Evolutionary conservation across 1,140 invertebrate genomes (phyloP).

Genomic region (Drosophila lacertosa): DNA sequence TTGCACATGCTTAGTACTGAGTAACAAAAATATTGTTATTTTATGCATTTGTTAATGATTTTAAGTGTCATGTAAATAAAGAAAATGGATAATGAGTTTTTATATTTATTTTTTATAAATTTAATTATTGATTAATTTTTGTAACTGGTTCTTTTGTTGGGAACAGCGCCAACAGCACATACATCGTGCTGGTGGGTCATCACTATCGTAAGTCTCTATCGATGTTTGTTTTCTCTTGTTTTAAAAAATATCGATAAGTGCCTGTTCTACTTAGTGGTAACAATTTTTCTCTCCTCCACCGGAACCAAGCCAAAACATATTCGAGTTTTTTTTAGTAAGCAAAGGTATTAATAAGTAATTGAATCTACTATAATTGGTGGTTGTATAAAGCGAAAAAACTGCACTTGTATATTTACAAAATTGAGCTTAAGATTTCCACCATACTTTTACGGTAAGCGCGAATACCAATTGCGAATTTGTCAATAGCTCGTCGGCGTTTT

Average conservation of each 20-base stretch:
- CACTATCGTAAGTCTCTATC: not conserved
- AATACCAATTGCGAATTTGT: conserved; percentile 29
- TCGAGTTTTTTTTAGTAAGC: conserved; percentile 40
- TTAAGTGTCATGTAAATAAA: conserved; percentile 74
- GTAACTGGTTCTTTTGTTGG: not conserved
- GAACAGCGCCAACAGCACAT: not conserved
- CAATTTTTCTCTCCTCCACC: conserved; percentile 18
- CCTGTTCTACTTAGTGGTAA: conserved; percentile 14
- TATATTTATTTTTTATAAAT: not conserved
- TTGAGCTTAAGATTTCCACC: not conserved
- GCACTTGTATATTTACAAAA: not conserved
- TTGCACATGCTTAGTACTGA: conserved; percentile 66
- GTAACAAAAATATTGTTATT: conserved; percentile 73
- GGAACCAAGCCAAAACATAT: conserved; percentile 68
- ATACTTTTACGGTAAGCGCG: conserved; percentile 21
- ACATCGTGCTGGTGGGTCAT: not conserved
- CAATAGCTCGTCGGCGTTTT: conserved; percentile 64
- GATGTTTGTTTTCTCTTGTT: not conserved
- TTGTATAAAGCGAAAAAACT: not conserved
- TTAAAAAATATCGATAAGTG: conserved; percentile 1
- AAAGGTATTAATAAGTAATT: not conserved
- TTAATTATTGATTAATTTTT: not conserved
- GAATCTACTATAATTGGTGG: not conserved
- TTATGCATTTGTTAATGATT: conserved; percentile 78
- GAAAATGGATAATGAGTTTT: conserved; percentile 16